Base-by-base conservation (phyloP, 1,140 invertebrate genomes). In the Zaprionus gabonicus region DNA sequence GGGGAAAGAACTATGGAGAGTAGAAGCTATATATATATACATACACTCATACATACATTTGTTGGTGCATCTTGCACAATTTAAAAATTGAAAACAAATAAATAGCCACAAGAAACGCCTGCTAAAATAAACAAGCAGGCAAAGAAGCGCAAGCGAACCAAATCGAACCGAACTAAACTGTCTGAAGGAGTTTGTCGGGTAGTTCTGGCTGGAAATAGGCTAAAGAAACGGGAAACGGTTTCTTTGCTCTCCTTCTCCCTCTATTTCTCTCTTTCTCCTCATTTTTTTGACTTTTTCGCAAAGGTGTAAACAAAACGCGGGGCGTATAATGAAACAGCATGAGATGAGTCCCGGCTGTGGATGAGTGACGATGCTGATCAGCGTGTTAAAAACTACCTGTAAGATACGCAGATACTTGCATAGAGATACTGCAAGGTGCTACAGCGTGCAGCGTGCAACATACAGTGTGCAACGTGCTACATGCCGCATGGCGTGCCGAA, bases 311-410 rank as follows among this genome's bases (percentile, higher is more conserved):
- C 79, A 86, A 67, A 76, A 74, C 51, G 60, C 41, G 65, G 70
- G 63, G 65, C 64, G 58, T n/a, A 65, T 71, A 63, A 59, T 46
- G 51, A 57, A 70, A 53, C 73, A 76, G 73, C 68, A 64, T 64
- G 67, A 49, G 49, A 71, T 75, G 75, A 58, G 57, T 60, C 7
- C 41, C 9, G 31, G 41, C 41, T 46, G 41, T 46, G 44, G 49
- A 71, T 75, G 75, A 63, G 62, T 65, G 53, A 75, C 53, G 64
- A 38, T 34, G 57, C 67, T 56, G 53, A 27, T 28, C 25, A 78
- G 70, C 58, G 84, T 87, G 84, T 81, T 81, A 87, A 88, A 87
- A 88, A 87, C 84, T 87, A 87, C 84, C 84, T 87, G 84, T 84
- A 76, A 60, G 81, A 81, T 55, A 20, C 41, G 74, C 62, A 64